phyloP scores from a whole-genome alignment of 2,113 vertebrate genomes.

The Podarcis muralis region DNA sequence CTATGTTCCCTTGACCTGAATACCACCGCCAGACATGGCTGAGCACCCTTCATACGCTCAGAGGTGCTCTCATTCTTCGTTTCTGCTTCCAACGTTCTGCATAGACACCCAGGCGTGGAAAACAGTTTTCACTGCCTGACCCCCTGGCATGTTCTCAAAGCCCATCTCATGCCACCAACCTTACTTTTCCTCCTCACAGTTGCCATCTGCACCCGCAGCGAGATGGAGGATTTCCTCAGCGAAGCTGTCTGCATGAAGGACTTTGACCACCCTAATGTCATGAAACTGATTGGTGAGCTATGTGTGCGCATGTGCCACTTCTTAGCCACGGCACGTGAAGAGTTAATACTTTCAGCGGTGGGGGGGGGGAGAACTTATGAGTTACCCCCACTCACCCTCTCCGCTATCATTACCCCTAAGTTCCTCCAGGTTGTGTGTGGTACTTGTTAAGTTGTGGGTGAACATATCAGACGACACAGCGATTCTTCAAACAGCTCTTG shows the following conservation, averaged over 20 bases:
- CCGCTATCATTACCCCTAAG: background rate
- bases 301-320: background rate
- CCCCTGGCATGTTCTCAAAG: background rate
- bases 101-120: background rate
- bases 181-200: conserved; percentile 64
- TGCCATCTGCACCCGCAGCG: conserved; percentile 89
- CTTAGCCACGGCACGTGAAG: background rate
- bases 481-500: no score
- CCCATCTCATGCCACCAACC: background rate
- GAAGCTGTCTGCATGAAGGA: conserved; percentile 95
- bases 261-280: conserved; percentile 92
- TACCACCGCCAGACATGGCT: no score
- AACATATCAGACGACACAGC: no score
- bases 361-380: no score
- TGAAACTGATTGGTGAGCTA: conserved; percentile 87
- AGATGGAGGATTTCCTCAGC: conserved; percentile 92
- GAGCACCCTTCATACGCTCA: background rate
- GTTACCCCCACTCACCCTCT: background rate
- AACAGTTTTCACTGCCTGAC: background rate
- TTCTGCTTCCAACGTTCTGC: background rate
- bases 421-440: background rate
- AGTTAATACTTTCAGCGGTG: background rate
- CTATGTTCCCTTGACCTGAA: background rate
- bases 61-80: background rate
- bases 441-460: background rate